Evolutionary conservation across 2,888 invertebrate genomes (phyloP).

Genomic region (Andrena flavipes): DNA sequence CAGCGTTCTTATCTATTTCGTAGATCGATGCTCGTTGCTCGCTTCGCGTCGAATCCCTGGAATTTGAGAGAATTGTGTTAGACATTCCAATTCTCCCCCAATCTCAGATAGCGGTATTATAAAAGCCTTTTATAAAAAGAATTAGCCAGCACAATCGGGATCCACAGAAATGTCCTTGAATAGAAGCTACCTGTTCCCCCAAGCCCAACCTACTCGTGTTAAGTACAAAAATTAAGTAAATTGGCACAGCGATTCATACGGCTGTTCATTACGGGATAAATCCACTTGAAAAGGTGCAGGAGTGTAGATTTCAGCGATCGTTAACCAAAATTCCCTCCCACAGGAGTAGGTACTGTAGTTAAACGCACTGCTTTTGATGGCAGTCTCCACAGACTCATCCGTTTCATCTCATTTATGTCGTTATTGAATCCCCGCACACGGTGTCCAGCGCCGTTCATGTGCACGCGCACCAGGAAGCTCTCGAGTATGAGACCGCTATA

Average conservation of each 20-base stretch:
- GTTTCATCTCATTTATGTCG: not conserved
- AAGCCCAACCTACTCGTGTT: too few relatives aligned
- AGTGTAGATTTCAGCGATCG: not conserved
- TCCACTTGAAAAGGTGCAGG: not conserved
- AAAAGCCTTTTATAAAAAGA: slow-evolving; percentile 5
- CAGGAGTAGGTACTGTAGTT: not conserved
- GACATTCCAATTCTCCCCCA: slow-evolving; percentile 14
- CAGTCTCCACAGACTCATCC: not conserved
- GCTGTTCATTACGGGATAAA: not conserved
- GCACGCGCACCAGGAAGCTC: not conserved
- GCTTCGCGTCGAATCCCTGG: not conserved
- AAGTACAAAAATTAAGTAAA: too few relatives aligned
- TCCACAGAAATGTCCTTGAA: not conserved
- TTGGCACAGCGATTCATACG: too few relatives aligned
- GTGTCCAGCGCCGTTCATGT: not conserved
- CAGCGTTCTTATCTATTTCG: slow-evolving; percentile 22
- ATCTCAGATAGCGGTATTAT: not conserved
- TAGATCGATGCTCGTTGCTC: slow-evolving; percentile 17
- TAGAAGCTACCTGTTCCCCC: too few relatives aligned
- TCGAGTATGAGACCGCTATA: not conserved
- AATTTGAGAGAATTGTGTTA: slow-evolving; percentile 11
- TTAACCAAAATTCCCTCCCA: too few relatives aligned
- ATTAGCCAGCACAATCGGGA: not conserved
- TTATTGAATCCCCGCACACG: not conserved
- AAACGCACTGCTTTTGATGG: not conserved